These are phyloP conservation scores for Arvicanthis niloticus DNA, from an alignment of 2,113 vertebrate species.

Conservation along the genomic window DNA sequence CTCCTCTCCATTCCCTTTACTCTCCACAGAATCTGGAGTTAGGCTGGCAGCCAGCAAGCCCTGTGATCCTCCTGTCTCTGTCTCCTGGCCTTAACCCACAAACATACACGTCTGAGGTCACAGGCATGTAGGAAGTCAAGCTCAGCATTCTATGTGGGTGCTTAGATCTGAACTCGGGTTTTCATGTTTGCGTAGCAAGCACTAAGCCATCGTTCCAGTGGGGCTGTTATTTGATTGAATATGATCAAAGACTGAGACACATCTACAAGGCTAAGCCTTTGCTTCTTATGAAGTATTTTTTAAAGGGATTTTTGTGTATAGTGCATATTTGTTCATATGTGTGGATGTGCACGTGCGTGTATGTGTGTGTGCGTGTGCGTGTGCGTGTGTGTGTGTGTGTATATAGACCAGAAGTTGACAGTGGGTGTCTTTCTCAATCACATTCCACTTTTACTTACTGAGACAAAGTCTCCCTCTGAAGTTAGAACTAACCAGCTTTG, in stretches of 20 bases:
- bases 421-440: too few relatives aligned
- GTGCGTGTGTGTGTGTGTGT: not conserved
- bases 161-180: not conserved
- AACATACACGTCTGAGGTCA: not conserved
- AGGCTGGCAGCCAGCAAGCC: not conserved
- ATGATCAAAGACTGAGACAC: not conserved
- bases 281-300: conserved; percentile 36
- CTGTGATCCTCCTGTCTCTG: not conserved
- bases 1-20: not conserved
- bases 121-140: not conserved
- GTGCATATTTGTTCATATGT: not conserved
- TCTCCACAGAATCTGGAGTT: not conserved
- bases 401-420: too few relatives aligned
- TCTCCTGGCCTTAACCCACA: not conserved
- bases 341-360: not conserved
- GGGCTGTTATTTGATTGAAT: conserved; percentile 25
- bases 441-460: not conserved
- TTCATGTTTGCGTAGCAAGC: not conserved
- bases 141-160: not conserved
- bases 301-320: not conserved
- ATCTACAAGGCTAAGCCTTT: not conserved
- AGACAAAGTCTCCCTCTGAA: not conserved
- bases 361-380: too few relatives aligned
- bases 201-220: not conserved
- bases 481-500: not conserved